A percentile compares a stretch with the other conserved stretches of the same genome.
Conservation (phyloP, 2,113 vertebrate species). For the Sturnus vulgaris region DNA sequence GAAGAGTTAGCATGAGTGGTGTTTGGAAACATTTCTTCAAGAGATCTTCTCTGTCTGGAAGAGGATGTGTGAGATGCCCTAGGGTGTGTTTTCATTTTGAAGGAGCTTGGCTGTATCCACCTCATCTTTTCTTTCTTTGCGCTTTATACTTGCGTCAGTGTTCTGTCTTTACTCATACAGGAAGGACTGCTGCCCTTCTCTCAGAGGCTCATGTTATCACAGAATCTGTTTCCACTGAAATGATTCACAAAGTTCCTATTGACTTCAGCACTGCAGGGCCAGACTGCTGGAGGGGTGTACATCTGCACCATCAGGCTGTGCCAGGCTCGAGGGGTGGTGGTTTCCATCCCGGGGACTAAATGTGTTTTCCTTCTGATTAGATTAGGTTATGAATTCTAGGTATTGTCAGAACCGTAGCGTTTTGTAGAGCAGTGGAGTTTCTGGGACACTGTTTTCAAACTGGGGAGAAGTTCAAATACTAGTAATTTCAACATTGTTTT, state of each 20-base stretch:
- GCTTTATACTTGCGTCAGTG: neutral
- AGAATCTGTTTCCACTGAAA: neutral
- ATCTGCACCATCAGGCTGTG: neutral
- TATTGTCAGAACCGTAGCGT: neutral
- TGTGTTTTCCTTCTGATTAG: neutral
- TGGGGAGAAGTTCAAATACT: neutral
- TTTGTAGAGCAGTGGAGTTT: neutral
- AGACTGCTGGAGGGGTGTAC: neutral
- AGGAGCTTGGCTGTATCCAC: neutral
- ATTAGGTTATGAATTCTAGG: neutral
- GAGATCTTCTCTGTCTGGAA: neutral
- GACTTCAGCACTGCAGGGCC: neutral
- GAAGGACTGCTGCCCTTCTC: neutral
- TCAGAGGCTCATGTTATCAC: neutral
- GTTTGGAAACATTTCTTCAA: neutral
- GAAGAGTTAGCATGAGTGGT: neutral
- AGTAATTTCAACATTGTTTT: neutral
- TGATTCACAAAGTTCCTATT: neutral
- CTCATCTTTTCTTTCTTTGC: neutral
- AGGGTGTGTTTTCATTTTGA: neutral
- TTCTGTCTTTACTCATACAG: neutral
- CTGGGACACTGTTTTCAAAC: neutral
- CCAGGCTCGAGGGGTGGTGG: rapidly evolving
- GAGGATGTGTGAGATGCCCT: neutral
- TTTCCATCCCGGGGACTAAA: neutral